Conservation (phyloP, 2,888 invertebrate species). For the Drosophila koepferae region DNA sequence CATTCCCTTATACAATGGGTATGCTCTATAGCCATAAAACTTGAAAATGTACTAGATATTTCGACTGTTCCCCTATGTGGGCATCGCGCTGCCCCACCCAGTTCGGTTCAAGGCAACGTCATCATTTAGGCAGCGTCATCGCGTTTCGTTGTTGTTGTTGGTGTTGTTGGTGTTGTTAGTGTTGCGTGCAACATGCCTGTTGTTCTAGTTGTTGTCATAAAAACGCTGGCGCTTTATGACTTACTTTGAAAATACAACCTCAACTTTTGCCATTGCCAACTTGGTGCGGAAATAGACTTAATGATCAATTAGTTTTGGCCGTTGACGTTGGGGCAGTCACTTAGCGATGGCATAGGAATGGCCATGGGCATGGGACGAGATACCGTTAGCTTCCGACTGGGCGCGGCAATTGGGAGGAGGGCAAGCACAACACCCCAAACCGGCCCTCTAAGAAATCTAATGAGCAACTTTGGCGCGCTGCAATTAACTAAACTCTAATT, state of each 20-base stretch:
- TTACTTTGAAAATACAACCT: slow-evolving; percentile 59
- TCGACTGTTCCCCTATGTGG: slow-evolving; percentile 18
- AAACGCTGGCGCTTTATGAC: slow-evolving; percentile 73
- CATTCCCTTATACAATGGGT: slow-evolving; percentile 21
- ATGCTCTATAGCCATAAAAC: slow-evolving; percentile 60
- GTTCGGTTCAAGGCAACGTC: slow-evolving; percentile 24
- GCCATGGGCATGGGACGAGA: neutral
- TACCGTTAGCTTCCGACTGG: slow-evolving; percentile 73
- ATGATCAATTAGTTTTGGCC: slow-evolving; percentile 77
- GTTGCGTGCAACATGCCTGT: slow-evolving; percentile 70
- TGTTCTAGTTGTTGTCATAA: slow-evolving; percentile 69
- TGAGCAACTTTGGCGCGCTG: slow-evolving; percentile 72
- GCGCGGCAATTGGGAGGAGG: slow-evolving; percentile 48
- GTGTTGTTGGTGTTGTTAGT: slow-evolving; percentile 15
- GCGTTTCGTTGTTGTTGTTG: slow-evolving; percentile 17
- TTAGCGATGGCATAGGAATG: neutral
- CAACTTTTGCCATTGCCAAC: slow-evolving; percentile 49
- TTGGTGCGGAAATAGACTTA: slow-evolving; percentile 75
- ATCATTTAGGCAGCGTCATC: slow-evolving; percentile 36
- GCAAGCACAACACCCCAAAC: slow-evolving; percentile 15
- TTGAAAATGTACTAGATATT: slow-evolving; percentile 49
- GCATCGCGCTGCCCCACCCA: slow-evolving; percentile 22
- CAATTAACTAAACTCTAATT: slow-evolving; percentile 76
- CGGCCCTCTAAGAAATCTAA: slow-evolving; percentile 43
- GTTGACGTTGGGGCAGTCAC: slow-evolving; percentile 35